Percentiles rank a stretch among this genome's conserved stretches.
phyloP scores from a whole-genome alignment of 37 sponge, comb jelly and placozoan species.

The Amphimedon queenslandica region DNA sequence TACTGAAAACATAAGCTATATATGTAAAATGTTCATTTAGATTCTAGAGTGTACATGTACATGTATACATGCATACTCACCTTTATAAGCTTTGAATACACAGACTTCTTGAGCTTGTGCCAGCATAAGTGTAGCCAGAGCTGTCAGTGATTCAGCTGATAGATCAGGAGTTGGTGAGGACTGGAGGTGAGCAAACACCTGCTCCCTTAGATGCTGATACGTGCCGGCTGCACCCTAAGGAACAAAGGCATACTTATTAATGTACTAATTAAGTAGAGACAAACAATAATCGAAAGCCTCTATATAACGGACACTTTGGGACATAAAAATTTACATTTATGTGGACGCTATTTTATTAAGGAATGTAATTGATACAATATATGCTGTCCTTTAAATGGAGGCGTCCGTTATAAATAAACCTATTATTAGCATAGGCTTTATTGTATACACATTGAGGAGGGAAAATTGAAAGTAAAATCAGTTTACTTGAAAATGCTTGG shows the following conservation, averaged over 20 bases:
- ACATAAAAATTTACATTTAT: background rate
- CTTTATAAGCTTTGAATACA: constrained; percentile 72
- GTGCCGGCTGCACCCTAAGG: constrained; percentile 88
- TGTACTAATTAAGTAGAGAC: background rate
- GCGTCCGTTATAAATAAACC: background rate
- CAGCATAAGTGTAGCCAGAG: constrained; percentile 84
- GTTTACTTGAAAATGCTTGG: constrained; percentile 84
- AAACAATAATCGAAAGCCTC: background rate
- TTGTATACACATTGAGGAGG: background rate
- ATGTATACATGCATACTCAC: too few species aligned
- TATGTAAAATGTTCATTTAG: too few species aligned
- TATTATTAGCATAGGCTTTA: background rate
- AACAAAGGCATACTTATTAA: background rate
- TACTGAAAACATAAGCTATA: too few species aligned
- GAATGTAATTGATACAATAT: too few species aligned
- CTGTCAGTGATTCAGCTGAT: constrained; percentile 69
- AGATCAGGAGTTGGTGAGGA: constrained; percentile 92
- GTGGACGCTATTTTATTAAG: too few species aligned
- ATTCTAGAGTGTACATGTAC: too few species aligned
- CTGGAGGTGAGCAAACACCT: constrained; percentile 78
- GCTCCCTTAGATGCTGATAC: constrained; percentile 80
- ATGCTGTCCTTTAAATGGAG: background rate
- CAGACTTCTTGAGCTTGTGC: constrained; percentile 95
- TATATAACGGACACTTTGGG: background rate
- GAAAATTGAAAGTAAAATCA: background rate